Evolutionary conservation across 2,797 vertebrate species (phyloP), one percentile per base, ranked within the genome.

Genomic region (Enteromius radiatus): DNA sequence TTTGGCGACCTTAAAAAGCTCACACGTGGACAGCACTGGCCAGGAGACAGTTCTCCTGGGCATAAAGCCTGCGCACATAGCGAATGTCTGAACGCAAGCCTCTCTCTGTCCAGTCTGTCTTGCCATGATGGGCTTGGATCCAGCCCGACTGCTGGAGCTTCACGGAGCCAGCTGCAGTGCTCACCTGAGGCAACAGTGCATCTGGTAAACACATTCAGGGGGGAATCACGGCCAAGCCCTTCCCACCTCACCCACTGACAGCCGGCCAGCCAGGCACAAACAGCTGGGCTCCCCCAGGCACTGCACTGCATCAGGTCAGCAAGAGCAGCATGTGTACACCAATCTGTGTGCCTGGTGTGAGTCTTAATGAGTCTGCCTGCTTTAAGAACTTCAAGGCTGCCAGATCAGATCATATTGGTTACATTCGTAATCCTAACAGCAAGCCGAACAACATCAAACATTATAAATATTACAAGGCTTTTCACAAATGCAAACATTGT

Each of bases 171-270:
- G 91, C 86, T 92, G 92, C 68, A 86, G 70, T 5, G 41, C 80
- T 88, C 89, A 92, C 92, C 91, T 90, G 87, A 90, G 92, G 93
- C 90, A 90, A 84, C 26, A 74, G 81, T 91, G 88, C 92, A 93
- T 91, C 91, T 92, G 92, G 91, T 91, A 88, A 92, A 92, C 89
- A 91, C 83, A 89, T 85, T 85, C 65, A 4, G 67, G 69, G 38
- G 86, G 89, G 89, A 89, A 81, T 84, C 79, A 80, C 47, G 78
- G 85, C 85, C 88, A 81, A 77, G 85, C 78, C 82, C 83, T 80
- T 67, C 56, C 74, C 83, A 89, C 17, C 68, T 84, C 87, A 81
- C 84, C 88, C 86, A 69, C 88, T 89, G 90, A 91, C 85, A 74
- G 67, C 47, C 85, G 41, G 68, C 65, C 17, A 68, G 90, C 90